These are phyloP conservation scores for Myotis davidii DNA, from an alignment of 2,113 vertebrate species.

Conservation along the genomic window DNA sequence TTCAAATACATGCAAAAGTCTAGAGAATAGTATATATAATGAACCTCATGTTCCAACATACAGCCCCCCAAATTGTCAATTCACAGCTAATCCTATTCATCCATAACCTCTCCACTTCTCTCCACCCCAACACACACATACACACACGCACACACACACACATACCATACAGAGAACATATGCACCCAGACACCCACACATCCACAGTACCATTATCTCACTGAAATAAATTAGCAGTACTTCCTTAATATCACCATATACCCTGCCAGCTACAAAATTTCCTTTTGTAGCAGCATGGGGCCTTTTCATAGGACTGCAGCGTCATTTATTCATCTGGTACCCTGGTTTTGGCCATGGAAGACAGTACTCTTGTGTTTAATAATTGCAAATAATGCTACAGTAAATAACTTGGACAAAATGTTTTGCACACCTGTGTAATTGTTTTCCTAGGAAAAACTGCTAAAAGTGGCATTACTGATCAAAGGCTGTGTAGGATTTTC, in stretches of 20 bases:
- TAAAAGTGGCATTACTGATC: not conserved
- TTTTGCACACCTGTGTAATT: not conserved
- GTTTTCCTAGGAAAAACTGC: not conserved
- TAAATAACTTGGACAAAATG: not conserved
- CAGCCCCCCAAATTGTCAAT: not conserved
- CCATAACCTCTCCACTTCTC: not conserved
- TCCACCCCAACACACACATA: not conserved
- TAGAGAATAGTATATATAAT: not conserved
- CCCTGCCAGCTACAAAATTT: not conserved
- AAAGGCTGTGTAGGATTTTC: not conserved
- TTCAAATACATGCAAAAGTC: not conserved
- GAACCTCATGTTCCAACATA: fast-evolving
- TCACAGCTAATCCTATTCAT: not conserved
- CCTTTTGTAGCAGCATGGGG: not conserved
- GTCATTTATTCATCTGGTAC: not conserved
- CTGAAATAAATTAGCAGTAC: not conserved
- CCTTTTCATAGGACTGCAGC: not conserved
- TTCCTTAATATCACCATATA: not conserved
- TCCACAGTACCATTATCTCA: not conserved
- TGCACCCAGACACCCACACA: not conserved
- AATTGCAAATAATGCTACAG: not conserved
- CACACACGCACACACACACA: too few species aligned
- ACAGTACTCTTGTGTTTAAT: not conserved
- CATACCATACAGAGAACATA: too few species aligned
- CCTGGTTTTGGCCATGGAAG: not conserved